These are phyloP conservation scores for Lysandra bellargus DNA, from an alignment of 2,888 invertebrate species.

Conservation along the genomic window DNA sequence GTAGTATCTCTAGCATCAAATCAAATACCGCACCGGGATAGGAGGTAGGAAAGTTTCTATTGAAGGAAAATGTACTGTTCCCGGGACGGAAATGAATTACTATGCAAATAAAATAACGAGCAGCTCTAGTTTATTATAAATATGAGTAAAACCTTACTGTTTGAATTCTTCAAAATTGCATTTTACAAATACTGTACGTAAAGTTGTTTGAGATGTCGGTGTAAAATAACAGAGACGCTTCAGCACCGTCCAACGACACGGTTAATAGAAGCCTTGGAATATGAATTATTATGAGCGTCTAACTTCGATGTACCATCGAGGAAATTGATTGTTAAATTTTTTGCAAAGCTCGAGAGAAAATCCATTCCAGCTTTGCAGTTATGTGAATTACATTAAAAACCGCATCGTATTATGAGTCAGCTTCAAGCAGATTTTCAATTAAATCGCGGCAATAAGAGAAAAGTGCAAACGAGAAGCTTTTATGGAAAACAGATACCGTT, in stretches of 20 bases:
- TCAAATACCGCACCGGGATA: too few relatives aligned
- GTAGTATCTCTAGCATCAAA: too few relatives aligned
- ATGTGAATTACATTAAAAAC: slow-evolving; percentile 9
- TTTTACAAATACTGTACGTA: background rate
- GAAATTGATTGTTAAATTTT: background rate
- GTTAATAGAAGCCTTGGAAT: background rate
- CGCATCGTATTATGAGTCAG: background rate
- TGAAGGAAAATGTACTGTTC: too few relatives aligned
- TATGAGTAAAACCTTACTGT: background rate
- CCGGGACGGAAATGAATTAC: too few relatives aligned
- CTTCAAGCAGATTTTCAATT: slow-evolving; percentile 6
- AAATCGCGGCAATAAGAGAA: background rate
- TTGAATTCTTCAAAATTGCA: background rate
- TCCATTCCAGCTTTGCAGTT: background rate
- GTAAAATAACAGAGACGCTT: background rate
- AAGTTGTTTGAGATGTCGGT: background rate
- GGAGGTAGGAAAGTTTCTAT: too few relatives aligned
- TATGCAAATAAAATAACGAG: too few relatives aligned
- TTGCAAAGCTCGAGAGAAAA: background rate
- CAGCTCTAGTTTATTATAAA: too few relatives aligned
- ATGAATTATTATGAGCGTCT: background rate
- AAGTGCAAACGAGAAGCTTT: background rate
- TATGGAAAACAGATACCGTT: background rate
- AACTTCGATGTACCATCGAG: background rate
- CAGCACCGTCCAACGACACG: background rate